Percentiles rank a stretch among this genome's conserved stretches.
Evolutionary conservation across 2,113 vertebrate species (phyloP).

Genomic region (Ploceus nigricollis): DNA sequence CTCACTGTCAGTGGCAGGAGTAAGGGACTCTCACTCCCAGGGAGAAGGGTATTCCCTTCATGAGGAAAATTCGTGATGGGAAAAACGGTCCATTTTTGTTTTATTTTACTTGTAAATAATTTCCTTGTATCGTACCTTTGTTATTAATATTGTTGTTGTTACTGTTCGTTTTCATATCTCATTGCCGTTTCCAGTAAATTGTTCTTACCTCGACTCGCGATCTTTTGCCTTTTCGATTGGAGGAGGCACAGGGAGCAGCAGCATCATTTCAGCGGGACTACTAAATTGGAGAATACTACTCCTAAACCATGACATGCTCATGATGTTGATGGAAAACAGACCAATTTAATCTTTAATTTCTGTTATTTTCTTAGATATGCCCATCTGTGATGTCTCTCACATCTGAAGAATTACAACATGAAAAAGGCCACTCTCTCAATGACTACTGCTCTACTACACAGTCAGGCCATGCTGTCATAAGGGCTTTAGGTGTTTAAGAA

Average conservation of each 20-base stretch:
- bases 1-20: neutral
- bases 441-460: accelerated
- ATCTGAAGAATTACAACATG: neutral
- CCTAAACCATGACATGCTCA: neutral
- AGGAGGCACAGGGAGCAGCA: accelerated
- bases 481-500: neutral
- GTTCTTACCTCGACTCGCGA: neutral
- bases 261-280: accelerated
- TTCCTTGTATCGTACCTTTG: neutral
- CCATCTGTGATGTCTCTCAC: neutral
- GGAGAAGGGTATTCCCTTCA: neutral
- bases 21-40: neutral
- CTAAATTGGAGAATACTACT: neutral
- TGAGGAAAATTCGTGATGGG: accelerated
- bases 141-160: neutral
- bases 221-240: neutral
- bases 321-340: neutral
- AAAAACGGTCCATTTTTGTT: neutral
- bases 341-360: neutral
- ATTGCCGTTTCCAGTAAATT: neutral
- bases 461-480: neutral
- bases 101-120: accelerated
- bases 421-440: neutral
- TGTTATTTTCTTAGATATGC: neutral
- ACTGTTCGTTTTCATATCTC: accelerated